Base-by-base conservation (phyloP, 2,888 invertebrate genomes). In the Altica lythri region DNA sequence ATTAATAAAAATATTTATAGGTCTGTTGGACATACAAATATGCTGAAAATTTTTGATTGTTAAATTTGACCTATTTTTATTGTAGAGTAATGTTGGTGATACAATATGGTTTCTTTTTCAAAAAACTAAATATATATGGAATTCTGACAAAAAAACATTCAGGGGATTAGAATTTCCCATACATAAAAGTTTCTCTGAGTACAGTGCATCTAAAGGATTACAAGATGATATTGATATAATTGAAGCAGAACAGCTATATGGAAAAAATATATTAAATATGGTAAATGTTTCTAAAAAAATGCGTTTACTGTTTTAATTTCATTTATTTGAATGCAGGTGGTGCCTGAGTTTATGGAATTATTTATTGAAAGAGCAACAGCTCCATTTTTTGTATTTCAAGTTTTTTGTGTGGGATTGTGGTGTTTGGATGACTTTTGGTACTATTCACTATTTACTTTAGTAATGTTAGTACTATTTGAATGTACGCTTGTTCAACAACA, bases 301-400 rank as follows among this genome's bases (percentile, higher is more conserved):
- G 4, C 5, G 2, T 4, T 34, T 14, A 5, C 14, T 34, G 10
- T 9, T 14, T 13, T 34, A 34, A 16, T 4, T 16, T 13, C 16
- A 6, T 37, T 37, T 37, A 27, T 13, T 45, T 32, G 30, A 10
- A 10, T 42, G 6, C 17, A 49, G 49, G 49, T 32, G 13, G 91
- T 99, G 12, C 99, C 99, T 1, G 93, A 95, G 75, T 99, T 99
- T 72, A 84, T 88, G 81, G 96, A 98, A 77, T 80, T 99, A 12
- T 99, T 99, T 74, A 90, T 89, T 68, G 99, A 99, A 78, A 82
- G 99, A 66, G 99, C 99, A 1, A 97, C 98, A 0, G 98, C 99
- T 0, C 99, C 99, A 1, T 99, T 99, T 78, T 99, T 99, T 77
- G 97, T 99, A 3, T 99, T 99, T 77, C 99, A 99, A 89, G 94